Evolutionary conservation across 2,888 invertebrate genomes (phyloP).

Genomic region (Ctena decussata): DNA sequence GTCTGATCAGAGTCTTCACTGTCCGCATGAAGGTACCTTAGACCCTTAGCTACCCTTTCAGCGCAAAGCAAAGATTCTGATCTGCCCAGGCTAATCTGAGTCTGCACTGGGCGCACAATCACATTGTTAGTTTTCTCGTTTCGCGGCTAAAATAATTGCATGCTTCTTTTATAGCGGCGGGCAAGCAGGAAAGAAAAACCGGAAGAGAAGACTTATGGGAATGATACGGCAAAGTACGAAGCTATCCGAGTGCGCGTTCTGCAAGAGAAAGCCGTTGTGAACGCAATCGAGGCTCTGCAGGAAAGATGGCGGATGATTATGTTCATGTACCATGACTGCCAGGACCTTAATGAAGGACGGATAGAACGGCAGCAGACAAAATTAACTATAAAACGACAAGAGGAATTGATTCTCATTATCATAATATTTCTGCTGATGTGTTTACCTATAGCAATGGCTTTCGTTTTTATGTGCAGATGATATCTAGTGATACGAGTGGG

Average conservation of each 20-base stretch:
- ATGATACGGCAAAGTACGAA: slow-evolving; percentile 64
- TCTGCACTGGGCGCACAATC: no score
- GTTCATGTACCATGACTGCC: slow-evolving; percentile 73
- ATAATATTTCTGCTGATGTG: background rate
- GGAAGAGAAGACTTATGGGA: slow-evolving; percentile 61
- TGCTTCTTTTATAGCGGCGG: background rate
- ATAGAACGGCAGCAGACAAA: background rate
- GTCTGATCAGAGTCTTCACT: no score
- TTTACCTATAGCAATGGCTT: background rate
- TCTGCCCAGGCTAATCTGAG: no score
- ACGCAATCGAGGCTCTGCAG: slow-evolving; percentile 65
- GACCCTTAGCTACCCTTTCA: no score
- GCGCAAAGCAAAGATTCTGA: no score
- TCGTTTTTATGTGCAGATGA: slow-evolving; percentile 4
- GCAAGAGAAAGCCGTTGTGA: slow-evolving; percentile 55
- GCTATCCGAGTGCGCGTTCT: slow-evolving; percentile 65
- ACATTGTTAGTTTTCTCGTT: no score
- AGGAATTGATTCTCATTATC: background rate
- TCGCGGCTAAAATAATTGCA: no score
- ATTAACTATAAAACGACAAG: background rate
- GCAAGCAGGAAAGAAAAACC: background rate
- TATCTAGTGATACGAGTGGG: background rate
- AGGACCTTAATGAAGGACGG: slow-evolving; percentile 56
- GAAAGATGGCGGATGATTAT: slow-evolving; percentile 73
- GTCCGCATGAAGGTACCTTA: no score